A percentile compares a stretch with the other conserved stretches of the same genome.
Evolutionary conservation across 2,888 invertebrate genomes (phyloP).

Genomic region (Parnassius glacialis): DNA sequence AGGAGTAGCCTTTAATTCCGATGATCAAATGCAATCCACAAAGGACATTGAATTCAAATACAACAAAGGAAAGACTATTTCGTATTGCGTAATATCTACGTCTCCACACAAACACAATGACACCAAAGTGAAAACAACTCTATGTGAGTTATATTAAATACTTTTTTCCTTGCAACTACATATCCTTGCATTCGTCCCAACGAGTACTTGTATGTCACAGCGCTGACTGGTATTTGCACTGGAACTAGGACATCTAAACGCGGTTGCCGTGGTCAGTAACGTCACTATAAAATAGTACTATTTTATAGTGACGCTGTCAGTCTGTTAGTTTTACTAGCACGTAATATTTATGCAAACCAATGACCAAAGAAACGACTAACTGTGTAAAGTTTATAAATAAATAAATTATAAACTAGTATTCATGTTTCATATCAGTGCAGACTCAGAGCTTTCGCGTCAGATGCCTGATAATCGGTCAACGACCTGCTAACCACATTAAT

Average conservation of each 20-base stretch:
- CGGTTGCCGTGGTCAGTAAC: constrained; percentile 19
- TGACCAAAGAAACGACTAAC: too few relatives aligned
- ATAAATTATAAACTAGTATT: too few relatives aligned
- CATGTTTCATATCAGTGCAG: too few relatives aligned
- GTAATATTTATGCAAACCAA: too few relatives aligned
- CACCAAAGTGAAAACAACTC: background rate
- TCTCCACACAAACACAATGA: background rate
- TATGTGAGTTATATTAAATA: background rate
- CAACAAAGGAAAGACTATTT: background rate
- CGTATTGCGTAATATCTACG: background rate
- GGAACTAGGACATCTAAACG: constrained; percentile 20
- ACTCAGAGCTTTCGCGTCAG: too few relatives aligned
- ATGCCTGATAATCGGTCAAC: too few relatives aligned
- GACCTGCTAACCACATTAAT: too few relatives aligned
- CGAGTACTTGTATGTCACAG: constrained; percentile 5
- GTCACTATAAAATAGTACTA: too few relatives aligned
- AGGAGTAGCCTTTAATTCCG: constrained; percentile 12
- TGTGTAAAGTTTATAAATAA: too few relatives aligned
- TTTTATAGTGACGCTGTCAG: background rate
- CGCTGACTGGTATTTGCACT: constrained; percentile 18
- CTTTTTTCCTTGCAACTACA: background rate
- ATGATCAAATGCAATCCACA: background rate
- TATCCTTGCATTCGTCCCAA: background rate
- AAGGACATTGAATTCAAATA: background rate
- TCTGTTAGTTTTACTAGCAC: too few relatives aligned